Evolutionary conservation across 2,113 vertebrate species (phyloP), one percentile per base, ranked within the genome.

Genomic region (Ascaphus truei): DNA sequence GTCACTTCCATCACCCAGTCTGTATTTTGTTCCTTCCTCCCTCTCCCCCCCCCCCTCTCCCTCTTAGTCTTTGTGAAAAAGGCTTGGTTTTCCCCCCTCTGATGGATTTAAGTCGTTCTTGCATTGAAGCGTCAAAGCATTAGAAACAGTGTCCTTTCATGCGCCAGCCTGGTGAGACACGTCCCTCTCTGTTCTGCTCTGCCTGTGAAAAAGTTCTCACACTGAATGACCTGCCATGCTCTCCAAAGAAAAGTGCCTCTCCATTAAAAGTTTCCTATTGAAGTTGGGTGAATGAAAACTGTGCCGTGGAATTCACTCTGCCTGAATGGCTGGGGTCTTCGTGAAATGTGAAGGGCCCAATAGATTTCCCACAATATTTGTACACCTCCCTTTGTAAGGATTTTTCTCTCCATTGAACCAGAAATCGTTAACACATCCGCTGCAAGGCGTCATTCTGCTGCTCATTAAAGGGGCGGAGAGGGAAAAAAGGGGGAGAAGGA

Each of bases 321-420:
- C 83, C 74, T 94, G 89, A 94, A 94, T 93, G 92, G 90, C 88
- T 85, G 69, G 61, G 81, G 88, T 88, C 90, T 91, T 92, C 91
- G 85, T 82, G 88, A 89, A 89, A 92, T 88, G 84, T 85, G 80
- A 86, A 90, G 92, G 91, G 91, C 85, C 83, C 84, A 81, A 86
- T 83, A 81, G 91, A 93, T 94, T 93, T 93, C 92, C 91, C 93
- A 94, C 93, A 94, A 95, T 93, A 92, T 95, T 96, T 94, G 93
- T 91, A 91, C 92, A 91, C 92, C 91, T 89, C 81, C 88, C 85
- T 93, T 93, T 93, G 92, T 91, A 81, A 77, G 86, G 89, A 91
- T 93, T 94, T 94, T 88, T 93, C 92, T 89, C 92, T 94, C 90
- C 92, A 88, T 90, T 95, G 93, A 93, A 90, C 89, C 90, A 87